These are phyloP conservation scores for Zosterops japonicus DNA, from an alignment of 2,113 vertebrate genomes.

Conservation along the genomic window DNA sequence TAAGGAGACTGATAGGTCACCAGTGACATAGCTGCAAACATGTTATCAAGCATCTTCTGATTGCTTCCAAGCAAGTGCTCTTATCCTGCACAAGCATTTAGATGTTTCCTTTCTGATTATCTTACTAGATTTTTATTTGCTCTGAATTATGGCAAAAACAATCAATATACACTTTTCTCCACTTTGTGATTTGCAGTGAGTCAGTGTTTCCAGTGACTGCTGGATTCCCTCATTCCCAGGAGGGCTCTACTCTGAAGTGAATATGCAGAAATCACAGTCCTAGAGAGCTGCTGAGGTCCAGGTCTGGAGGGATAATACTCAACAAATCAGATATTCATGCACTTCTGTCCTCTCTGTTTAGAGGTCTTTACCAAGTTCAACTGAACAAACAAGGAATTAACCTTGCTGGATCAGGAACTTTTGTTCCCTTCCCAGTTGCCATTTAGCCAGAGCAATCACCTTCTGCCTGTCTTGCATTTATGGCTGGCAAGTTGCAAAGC, in stretches of 20 bases:
- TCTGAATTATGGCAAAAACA: neutral
- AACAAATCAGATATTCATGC: neutral
- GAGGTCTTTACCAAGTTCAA: neutral
- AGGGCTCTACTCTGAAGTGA: neutral
- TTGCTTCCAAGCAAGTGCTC: neutral
- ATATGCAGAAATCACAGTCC: neutral
- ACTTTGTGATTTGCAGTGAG: neutral
- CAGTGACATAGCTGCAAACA: neutral
- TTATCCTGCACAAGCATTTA: neutral
- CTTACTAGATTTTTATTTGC: neutral
- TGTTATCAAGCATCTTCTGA: neutral
- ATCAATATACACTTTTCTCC: neutral
- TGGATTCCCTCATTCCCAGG: neutral
- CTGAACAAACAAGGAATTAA: neutral
- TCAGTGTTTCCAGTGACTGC: rapidly evolving
- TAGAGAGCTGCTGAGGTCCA: neutral
- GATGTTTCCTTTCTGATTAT: neutral
- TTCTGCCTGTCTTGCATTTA: neutral
- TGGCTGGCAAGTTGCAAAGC: neutral
- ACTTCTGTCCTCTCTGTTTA: neutral
- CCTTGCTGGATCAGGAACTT: neutral
- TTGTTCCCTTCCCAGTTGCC: neutral
- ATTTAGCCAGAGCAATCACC: neutral
- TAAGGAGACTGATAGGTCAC: conserved; percentile 31
- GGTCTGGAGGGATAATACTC: neutral